Evolutionary conservation across 2,113 vertebrate genomes (phyloP), one percentile per base, ranked within the genome.

Genomic region (Agapornis roseicollis): DNA sequence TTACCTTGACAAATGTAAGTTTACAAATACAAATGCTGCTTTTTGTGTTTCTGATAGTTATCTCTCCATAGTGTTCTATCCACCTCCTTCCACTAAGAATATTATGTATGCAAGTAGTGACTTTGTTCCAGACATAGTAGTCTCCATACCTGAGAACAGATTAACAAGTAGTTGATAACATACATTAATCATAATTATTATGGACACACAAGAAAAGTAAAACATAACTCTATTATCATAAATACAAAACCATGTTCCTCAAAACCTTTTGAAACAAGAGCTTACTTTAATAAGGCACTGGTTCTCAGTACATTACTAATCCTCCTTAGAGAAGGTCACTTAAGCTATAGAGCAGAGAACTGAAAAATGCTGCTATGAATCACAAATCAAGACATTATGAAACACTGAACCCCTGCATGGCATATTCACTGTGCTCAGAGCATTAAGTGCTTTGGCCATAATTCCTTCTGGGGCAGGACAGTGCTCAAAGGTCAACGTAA

Each of bases 11-110:
- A 89, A 99, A 99, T 28, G 99, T 99, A 63, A 99, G 99, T 96
- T 99, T 99, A 98, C 99, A 99, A 97, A 99, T 99, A 96, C 99
- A 99, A 88, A 98, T 94, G 78, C 98, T 98, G 98, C 98, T 99
- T 98, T 98, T 99, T 85, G 98, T 99, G 97, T 99, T 99, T 96
- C 99, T 98, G 96, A 99, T 99, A 58, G 99, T 99, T 94, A 99
- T 98, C 97, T 99, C 99, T 86, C 99, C 99, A 9, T 99, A 99
- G 97, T 99, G 99, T 78, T 99, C 99, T 90, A 99, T 99, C 99
- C 99, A 99, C 80, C 99, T 98, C 53, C 99, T 98, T 63, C 99
- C 99, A 73, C 99, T 99, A 77, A 99, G 99, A 96, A 99, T 99
- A 98, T 99, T 99, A 98, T 99, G 99, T 89, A 99, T 99, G 60